These are phyloP conservation scores for Aspidapion aeneum DNA, from an alignment of 2,888 invertebrate species.

Conservation along the genomic window DNA sequence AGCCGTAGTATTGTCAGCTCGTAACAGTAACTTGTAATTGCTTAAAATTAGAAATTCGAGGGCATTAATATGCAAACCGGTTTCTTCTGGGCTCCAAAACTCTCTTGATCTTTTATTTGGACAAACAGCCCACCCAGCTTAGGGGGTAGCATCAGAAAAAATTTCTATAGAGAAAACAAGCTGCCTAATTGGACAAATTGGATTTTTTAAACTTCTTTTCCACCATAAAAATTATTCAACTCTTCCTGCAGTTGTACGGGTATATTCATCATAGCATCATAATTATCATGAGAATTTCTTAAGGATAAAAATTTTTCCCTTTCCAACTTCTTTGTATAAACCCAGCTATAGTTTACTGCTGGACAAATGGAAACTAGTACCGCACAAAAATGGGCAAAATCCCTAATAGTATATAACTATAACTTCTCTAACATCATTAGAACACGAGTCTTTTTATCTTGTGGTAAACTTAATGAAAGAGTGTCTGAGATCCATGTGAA, in stretches of 20 bases:
- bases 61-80: background rate
- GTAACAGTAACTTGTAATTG: no score
- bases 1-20: constrained; percentile 12
- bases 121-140: constrained; percentile 10
- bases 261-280: background rate
- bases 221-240: constrained; percentile 11
- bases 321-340: constrained; percentile 3
- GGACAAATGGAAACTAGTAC: background rate
- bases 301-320: background rate
- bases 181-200: constrained; percentile 14
- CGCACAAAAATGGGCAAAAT: constrained; percentile 3
- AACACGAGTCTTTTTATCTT: background rate
- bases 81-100: background rate
- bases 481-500: background rate
- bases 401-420: background rate
- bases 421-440: background rate
- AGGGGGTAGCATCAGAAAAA: constrained; percentile 28
- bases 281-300: background rate
- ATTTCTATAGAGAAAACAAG: constrained; percentile 22
- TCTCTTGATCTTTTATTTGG: background rate
- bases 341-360: constrained; percentile 1
- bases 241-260: background rate
- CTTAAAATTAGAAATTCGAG: constrained; percentile 16
- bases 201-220: constrained; percentile 4
- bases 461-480: background rate